These are phyloP conservation scores for Hirudinaria manillensis DNA, from an alignment of 2,888 invertebrate genomes.

Conservation along the genomic window DNA sequence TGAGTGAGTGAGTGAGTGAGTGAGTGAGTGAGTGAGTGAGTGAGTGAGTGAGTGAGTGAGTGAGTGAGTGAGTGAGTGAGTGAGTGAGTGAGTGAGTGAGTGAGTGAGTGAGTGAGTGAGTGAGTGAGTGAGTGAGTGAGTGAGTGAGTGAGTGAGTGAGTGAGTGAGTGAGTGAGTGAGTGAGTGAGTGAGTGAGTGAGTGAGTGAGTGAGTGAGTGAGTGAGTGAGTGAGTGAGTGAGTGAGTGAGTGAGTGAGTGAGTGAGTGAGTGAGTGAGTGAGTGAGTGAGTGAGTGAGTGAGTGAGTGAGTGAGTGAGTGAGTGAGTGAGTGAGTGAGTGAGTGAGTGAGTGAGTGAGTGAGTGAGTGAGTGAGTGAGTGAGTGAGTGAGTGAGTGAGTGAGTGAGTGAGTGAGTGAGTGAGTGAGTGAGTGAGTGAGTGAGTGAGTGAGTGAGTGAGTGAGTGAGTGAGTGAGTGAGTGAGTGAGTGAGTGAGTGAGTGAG, in stretches of 20 bases:
- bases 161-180: constrained; percentile 7
- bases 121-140: constrained; percentile 7
- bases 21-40: constrained; percentile 33
- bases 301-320: constrained; percentile 7
- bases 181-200: constrained; percentile 7
- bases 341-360: constrained; percentile 7
- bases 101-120: constrained; percentile 21
- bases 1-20: constrained; percentile 35
- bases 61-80: constrained; percentile 33
- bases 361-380: constrained; percentile 7
- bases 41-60: constrained; percentile 37
- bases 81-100: constrained; percentile 33
- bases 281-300: constrained; percentile 7
- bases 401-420: constrained; percentile 7
- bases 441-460: constrained; percentile 36
- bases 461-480: constrained; percentile 37
- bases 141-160: constrained; percentile 7
- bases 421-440: constrained; percentile 34
- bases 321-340: constrained; percentile 7
- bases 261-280: constrained; percentile 7
- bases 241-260: constrained; percentile 7
- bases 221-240: constrained; percentile 7
- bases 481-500: constrained; percentile 36
- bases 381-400: constrained; percentile 7
- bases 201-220: constrained; percentile 7